Percentiles rank a stretch among this genome's conserved stretches.
Conservation (phyloP, 2,113 vertebrate genomes). For the Brachionichthys hirsutus region DNA sequence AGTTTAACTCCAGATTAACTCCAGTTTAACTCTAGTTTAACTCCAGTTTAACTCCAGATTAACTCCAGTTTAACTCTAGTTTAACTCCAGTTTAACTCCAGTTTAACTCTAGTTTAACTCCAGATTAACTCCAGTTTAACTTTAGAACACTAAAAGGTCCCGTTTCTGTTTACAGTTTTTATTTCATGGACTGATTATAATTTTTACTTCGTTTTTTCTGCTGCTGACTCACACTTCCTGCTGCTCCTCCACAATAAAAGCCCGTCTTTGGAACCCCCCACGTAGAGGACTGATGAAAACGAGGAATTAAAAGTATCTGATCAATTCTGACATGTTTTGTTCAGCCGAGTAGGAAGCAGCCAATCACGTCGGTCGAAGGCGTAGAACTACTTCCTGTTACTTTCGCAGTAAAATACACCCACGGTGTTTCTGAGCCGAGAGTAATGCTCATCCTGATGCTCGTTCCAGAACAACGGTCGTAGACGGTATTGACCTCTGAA, state of each 20-base stretch:
- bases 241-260: constrained; percentile 32
- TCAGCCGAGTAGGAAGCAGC: background rate
- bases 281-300: too few species aligned
- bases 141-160: constrained; percentile 54
- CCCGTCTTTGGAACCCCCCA: background rate
- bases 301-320: too few species aligned
- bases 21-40: background rate
- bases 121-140: background rate
- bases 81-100: too few species aligned
- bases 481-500: background rate
- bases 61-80: background rate
- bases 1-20: background rate
- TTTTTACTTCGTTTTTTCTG: background rate
- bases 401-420: background rate
- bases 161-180: constrained; percentile 22
- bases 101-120: background rate
- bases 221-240: constrained; percentile 17
- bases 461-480: too few species aligned
- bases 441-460: too few species aligned
- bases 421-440: too few species aligned
- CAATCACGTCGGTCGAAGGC: background rate
- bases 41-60: background rate
- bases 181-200: constrained; percentile 23
- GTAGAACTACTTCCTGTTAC: background rate
- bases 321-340: too few species aligned